These are phyloP conservation scores for Hylaeus volcanicus DNA, from an alignment of 1,140 invertebrate species.

Conservation along the genomic window DNA sequence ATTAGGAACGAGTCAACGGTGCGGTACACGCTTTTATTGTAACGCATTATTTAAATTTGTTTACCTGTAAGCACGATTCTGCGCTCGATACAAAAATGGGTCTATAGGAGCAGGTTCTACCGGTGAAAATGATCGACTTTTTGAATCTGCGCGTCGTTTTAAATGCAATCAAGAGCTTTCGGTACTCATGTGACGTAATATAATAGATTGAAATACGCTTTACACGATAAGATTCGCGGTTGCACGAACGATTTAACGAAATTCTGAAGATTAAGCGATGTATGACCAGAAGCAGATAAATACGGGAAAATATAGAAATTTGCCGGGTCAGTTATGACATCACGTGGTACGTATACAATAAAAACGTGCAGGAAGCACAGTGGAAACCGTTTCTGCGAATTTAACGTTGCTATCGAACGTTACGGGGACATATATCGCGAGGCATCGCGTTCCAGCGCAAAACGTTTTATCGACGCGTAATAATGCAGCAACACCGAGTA, in stretches of 20 bases:
- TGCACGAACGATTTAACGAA: neutral
- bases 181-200: neutral
- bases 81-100: slow-evolving; percentile 22
- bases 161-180: neutral
- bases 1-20: neutral
- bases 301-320: slow-evolving; percentile 5
- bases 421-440: neutral
- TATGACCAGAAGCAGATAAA: neutral
- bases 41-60: slow-evolving; percentile 10
- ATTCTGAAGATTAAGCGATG: neutral
- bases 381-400: neutral
- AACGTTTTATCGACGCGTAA: slow-evolving; percentile 31
- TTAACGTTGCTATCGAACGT: neutral
- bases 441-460: neutral
- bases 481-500: slow-evolving; percentile 69
- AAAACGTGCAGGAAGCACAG: slow-evolving; percentile 14
- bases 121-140: slow-evolving; percentile 19
- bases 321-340: slow-evolving; percentile 42
- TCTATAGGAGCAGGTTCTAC: neutral
- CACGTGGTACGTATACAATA: slow-evolving; percentile 1
- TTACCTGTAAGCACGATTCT: slow-evolving; percentile 22
- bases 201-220: neutral
- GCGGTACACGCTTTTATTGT: slow-evolving; percentile 24
- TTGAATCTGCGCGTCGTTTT: slow-evolving; percentile 8
- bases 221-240: no score